A percentile compares a stretch with the other conserved stretches of the same genome.
These are phyloP conservation scores for Passer domesticus DNA, from an alignment of 2,113 vertebrate species.

Conservation along the genomic window DNA sequence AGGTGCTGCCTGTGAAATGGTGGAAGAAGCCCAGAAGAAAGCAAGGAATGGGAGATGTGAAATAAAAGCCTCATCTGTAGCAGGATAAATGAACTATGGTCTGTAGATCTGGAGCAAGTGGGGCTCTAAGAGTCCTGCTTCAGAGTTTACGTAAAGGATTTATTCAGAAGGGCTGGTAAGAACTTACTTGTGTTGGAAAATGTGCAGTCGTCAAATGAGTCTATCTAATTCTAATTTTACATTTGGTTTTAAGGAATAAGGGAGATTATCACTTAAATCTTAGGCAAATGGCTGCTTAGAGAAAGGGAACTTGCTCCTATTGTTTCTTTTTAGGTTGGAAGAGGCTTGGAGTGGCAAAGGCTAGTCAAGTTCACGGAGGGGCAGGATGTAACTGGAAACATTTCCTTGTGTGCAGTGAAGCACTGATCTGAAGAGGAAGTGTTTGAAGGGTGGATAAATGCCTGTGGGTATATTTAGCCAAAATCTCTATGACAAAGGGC, in stretches of 20 bases:
- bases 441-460: conserved; percentile 46
- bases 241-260: neutral
- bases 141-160: neutral
- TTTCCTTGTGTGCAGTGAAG: neutral
- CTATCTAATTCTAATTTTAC: neutral
- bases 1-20: neutral
- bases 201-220: neutral
- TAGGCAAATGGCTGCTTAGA: neutral
- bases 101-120: neutral
- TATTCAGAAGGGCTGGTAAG: neutral
- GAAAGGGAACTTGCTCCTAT: neutral
- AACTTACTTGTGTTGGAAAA: neutral
- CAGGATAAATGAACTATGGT: neutral
- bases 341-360: neutral
- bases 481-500: neutral
- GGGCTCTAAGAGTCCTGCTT: neutral
- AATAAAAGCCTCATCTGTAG: neutral
- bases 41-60: neutral
- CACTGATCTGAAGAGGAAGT: conserved; percentile 14
- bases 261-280: neutral
- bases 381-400: conserved; percentile 16
- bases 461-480: conserved; percentile 33
- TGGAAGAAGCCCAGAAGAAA: neutral
- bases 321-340: neutral
- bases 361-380: neutral